A percentile compares a stretch with the other conserved stretches of the same genome.
Conservation (phyloP, 2,888 invertebrate species). For the Drymonia ruficornis region DNA sequence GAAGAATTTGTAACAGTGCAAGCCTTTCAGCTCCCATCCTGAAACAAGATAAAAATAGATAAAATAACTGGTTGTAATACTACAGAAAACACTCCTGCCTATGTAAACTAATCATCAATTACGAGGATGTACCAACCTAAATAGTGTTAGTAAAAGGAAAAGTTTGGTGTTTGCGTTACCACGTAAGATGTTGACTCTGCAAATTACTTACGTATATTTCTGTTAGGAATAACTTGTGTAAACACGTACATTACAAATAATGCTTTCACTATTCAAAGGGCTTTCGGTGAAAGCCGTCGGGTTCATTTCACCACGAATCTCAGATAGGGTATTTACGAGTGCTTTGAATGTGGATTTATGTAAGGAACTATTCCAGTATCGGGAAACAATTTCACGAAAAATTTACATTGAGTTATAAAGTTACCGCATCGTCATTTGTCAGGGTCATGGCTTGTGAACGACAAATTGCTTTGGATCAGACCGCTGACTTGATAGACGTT, state of each 20-base stretch:
- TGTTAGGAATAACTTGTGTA: conserved; percentile 28
- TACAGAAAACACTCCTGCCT: conserved; percentile 2
- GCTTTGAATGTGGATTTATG: conserved; percentile 24
- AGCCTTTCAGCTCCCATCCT: conserved; percentile 97
- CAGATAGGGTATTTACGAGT: conserved; percentile 13
- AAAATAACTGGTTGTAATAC: conserved; percentile 9
- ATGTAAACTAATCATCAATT: conserved; percentile 9
- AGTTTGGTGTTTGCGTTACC: conserved; percentile 38
- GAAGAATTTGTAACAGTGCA: conserved; percentile 97
- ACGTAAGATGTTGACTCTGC: conserved; percentile 48
- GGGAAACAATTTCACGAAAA: conserved; percentile 47
- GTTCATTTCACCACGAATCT: conserved; percentile 29
- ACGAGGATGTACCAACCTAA: neutral
- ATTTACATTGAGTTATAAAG: conserved; percentile 38
- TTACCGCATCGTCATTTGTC: conserved; percentile 44
- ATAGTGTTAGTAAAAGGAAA: conserved; percentile 26
- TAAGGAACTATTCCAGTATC: conserved; percentile 32
- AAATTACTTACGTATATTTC: conserved; percentile 40
- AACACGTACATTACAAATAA: conserved; percentile 33
- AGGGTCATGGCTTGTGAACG: conserved; percentile 34
- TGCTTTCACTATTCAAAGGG: conserved; percentile 47
- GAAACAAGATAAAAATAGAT: conserved; percentile 68
- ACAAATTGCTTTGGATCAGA: conserved; percentile 42
- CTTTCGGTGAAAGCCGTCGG: conserved; percentile 42
- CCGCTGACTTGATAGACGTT: conserved; percentile 28